phyloP scores from a whole-genome alignment of 2,888 invertebrate genomes.

The Dynastes maya region DNA sequence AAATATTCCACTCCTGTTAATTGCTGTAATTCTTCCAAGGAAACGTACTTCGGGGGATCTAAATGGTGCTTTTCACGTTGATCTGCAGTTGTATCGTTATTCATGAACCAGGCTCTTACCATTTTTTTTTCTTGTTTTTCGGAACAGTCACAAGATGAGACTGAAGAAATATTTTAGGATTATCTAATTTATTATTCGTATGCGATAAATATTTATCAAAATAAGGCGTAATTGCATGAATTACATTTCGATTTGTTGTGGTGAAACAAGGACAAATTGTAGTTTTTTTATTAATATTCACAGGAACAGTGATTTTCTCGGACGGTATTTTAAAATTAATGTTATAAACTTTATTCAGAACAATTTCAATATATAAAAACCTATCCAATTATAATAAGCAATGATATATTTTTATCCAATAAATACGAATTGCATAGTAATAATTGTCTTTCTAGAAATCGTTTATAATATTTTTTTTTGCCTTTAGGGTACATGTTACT shows the following conservation, averaged over 20 bases:
- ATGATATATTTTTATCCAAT: too few relatives aligned
- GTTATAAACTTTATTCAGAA: too few relatives aligned
- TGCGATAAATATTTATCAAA: constrained; percentile 3
- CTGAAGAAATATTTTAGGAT: background rate
- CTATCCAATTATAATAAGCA: too few relatives aligned
- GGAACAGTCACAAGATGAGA: background rate
- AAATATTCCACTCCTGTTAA: constrained; percentile 92
- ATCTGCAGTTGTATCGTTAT: constrained; percentile 76
- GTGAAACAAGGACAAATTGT: background rate
- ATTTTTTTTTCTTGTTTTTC: constrained; percentile 71
- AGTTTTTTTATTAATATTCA: too few relatives aligned
- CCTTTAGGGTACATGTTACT: too few relatives aligned
- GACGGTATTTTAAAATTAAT: too few relatives aligned
- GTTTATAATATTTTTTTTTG: too few relatives aligned
- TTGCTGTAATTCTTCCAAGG: constrained; percentile 78
- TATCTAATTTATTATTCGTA: background rate
- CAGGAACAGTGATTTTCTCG: too few relatives aligned
- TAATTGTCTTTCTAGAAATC: too few relatives aligned
- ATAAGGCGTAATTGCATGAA: background rate
- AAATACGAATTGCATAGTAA: too few relatives aligned
- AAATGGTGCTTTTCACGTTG: constrained; percentile 89
- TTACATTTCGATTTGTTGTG: background rate
- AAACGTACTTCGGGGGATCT: constrained; percentile 82
- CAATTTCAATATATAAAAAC: too few relatives aligned
- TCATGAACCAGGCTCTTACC: constrained; percentile 93